phyloP scores from a whole-genome alignment of 37 sponge, comb jelly and placozoan genomes.

The Ianthella basta region DNA sequence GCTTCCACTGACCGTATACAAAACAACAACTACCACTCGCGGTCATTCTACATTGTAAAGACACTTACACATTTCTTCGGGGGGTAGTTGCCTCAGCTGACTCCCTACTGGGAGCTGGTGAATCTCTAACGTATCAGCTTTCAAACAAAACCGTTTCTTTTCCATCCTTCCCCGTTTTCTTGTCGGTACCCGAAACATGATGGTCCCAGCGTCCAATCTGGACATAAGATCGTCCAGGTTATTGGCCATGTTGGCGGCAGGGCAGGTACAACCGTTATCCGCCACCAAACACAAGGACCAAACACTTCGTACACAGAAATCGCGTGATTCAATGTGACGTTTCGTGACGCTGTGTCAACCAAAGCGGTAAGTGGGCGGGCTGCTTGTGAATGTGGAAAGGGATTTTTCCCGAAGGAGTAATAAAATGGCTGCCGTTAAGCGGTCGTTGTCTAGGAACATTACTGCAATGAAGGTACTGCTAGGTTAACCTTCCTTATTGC shows the following conservation, averaged over 20 bases:
- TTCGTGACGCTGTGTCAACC: slow-evolving; percentile 17
- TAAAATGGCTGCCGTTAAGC: slow-evolving; percentile 70
- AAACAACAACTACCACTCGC: too few species aligned
- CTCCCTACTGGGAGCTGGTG: slow-evolving; percentile 58
- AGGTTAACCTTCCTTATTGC: not conserved
- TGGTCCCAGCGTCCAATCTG: slow-evolving; percentile 73
- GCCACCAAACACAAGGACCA: slow-evolving; percentile 2
- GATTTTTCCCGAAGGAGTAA: not conserved
- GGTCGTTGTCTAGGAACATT: slow-evolving; percentile 64
- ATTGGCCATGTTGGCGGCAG: not conserved
- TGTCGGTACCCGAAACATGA: slow-evolving; percentile 67
- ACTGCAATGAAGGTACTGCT: slow-evolving; percentile 72
- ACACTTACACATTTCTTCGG: slow-evolving; percentile 33
- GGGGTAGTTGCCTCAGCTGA: slow-evolving; percentile 20
- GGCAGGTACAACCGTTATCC: not conserved
- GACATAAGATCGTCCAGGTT: slow-evolving; percentile 47
- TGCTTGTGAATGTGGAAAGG: slow-evolving; percentile 6
- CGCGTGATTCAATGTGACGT: slow-evolving; percentile 13
- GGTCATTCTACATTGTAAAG: not conserved
- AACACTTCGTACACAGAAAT: not conserved
- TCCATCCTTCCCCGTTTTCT: slow-evolving; percentile 52
- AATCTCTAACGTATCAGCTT: slow-evolving; percentile 75
- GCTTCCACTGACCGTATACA: too few species aligned
- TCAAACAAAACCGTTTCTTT: slow-evolving; percentile 68
- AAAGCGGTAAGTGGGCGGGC: not conserved